Base-by-base conservation (phyloP, 2,113 vertebrate genomes). In the Lophochroa leadbeateri region DNA sequence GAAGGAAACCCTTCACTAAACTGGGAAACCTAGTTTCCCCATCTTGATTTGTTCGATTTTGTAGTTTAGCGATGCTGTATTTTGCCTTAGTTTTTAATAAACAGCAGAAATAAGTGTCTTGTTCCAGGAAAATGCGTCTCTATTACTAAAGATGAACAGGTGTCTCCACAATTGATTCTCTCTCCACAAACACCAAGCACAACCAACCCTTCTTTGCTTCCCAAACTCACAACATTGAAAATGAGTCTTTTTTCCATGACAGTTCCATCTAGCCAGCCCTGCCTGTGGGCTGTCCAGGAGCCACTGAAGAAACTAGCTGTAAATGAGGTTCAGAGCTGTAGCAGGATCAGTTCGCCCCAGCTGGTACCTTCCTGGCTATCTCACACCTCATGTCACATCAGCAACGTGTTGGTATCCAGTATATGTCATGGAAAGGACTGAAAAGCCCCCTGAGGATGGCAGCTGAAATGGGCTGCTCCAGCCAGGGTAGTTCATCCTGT, bases 71-170 rank as follows among this genome's bases (percentile, higher is more conserved):
- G 47, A 65, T 72, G 65, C 46, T 31, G 2, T 69, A 18, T 13
- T 81, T 84, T 70, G 29, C 31, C 13, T 91, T 94, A 72, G 49
- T 14, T 71, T 94, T 86, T 55, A 63, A 67, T 23, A 60, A 50
- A 50, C 11, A 70, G 12, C 17, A 60, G n/a, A n/a, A 17, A 27
- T 6, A 83, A 76, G 1, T 39, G 15, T 68, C 37, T 82, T 79
- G 11, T 52, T 83, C 49, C 33, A 76, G 57, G 47, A 85, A 82
- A 82, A 41, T 1, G 1, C 13, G 20, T 31, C 15, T 55, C 33
- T 83, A 0, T 58, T 25, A 78, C 29, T 61, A 52, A 76, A 85
- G 47, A 47, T 33, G 23, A 76, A 25, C 20, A 84, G 9, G 18
- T 69, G 28, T 16, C 27, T 82, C 37, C n/a, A 43, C 31, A 49